Evolutionary conservation across 2,113 vertebrate genomes (phyloP).

Genomic region (Vanacampus margaritifer): DNA sequence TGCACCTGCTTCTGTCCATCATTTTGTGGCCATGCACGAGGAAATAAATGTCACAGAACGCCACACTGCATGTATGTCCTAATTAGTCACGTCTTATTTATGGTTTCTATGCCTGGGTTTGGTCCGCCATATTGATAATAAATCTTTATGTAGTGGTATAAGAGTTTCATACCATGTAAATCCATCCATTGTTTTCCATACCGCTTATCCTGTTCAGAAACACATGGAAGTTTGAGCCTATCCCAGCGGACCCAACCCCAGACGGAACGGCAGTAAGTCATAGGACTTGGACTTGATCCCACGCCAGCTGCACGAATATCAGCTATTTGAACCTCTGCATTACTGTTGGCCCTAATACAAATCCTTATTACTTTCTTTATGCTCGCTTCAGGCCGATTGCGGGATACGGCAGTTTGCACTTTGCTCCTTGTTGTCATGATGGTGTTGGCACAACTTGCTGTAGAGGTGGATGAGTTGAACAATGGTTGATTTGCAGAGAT

Average conservation of each 20-base stretch:
- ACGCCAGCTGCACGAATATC: neutral
- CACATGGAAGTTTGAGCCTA: neutral
- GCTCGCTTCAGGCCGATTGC: no score
- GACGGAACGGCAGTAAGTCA: neutral
- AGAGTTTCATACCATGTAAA: neutral
- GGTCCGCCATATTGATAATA: neutral
- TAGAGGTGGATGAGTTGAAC: no score
- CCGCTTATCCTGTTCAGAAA: neutral
- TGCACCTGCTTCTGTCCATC: constrained; percentile 61
- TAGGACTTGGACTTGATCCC: neutral
- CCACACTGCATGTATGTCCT: neutral
- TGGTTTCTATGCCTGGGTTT: neutral
- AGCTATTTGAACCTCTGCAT: neutral
- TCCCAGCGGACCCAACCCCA: neutral
- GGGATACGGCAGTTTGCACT: no score
- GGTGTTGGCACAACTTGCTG: no score
- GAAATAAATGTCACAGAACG: constrained; percentile 40
- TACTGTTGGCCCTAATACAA: neutral
- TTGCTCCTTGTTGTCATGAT: no score
- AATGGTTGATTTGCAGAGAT: no score
- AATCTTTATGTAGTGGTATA: neutral
- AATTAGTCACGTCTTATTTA: neutral
- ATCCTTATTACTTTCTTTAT: neutral
- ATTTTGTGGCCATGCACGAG: constrained; percentile 39
- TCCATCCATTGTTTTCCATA: neutral